A percentile compares a stretch with the other conserved stretches of the same genome.
Conservation (phyloP, 2,113 vertebrate genomes). For the Peromyscus leucopus region DNA sequence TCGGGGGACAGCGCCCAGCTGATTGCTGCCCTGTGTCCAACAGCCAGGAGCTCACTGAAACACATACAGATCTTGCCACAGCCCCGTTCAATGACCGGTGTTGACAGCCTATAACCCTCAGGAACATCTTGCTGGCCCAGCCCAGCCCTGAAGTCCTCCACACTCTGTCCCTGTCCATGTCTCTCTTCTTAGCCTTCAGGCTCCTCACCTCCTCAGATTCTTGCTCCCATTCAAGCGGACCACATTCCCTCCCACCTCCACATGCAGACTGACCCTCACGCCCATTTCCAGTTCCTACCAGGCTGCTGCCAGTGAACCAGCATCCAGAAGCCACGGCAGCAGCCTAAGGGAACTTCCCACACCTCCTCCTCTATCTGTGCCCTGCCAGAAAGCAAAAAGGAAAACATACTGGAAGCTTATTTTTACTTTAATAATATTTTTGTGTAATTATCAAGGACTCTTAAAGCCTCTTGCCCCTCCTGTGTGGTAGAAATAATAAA, state of each 20-base stretch:
- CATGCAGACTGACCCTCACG: background rate
- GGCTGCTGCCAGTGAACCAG: background rate
- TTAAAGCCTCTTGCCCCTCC: slow-evolving; percentile 44
- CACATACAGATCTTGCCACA: accelerated
- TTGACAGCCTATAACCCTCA: background rate
- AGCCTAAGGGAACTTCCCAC: background rate
- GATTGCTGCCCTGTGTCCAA: background rate
- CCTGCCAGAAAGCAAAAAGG: background rate
- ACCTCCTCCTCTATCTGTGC: background rate
- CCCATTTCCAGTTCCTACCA: background rate
- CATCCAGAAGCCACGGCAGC: background rate
- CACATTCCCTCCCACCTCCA: background rate
- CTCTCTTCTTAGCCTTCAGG: background rate
- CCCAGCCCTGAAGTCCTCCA: background rate
- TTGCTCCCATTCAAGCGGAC: background rate
- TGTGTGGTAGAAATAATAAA: slow-evolving; percentile 59
- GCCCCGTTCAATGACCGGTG: background rate
- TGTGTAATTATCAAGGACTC: slow-evolving; percentile 63
- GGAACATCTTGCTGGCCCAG: background rate
- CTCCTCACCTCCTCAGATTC: background rate
- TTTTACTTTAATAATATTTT: slow-evolving; percentile 69
- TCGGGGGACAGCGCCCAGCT: background rate
- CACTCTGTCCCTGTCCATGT: background rate
- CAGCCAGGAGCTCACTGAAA: background rate
- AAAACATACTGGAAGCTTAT: slow-evolving; percentile 46